Base-by-base conservation (phyloP, 2,888 invertebrate species). In the Oscheius myriophilus region DNA sequence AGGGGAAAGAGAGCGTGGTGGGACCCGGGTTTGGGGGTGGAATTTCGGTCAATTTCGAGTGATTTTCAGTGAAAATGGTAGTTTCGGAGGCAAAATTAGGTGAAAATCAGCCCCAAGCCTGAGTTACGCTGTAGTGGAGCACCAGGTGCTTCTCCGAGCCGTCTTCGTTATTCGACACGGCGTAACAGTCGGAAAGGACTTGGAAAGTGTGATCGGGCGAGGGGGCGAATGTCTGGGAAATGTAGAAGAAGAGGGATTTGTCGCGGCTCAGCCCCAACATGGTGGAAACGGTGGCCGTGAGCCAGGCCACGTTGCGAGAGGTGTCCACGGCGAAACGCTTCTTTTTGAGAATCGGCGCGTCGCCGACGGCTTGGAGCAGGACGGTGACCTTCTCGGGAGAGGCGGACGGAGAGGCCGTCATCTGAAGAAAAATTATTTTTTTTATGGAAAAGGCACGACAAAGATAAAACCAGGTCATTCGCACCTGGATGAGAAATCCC, bases 121-220 rank as follows among this genome's bases (percentile, higher is more conserved):
- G 74, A 26, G 76, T 77, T n/a, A 72, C 75, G 63, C 76, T 76
- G 67, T 80, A 80, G 55, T 80, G 75, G 11, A 80, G 62, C 6
- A 75, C 71, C 11, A 80, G 53, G n/a, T 73, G 52, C 9, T 63
- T 65, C 4, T 78, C 64, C n/a, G 33, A 58, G 12, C 49, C 49
- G 2, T 68, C 69, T n/a, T 69, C 70, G 12, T 39, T 62, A 45
- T 53, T 53, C 51, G 63, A 67, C 2, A 71, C 64, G 16, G 69
- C 58, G 39, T 72, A 76, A 33, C 76, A 76, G 12, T 71, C 63
- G 7, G 51, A 45, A 33, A 74, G 65, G 14, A 75, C 70, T 55
- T 76, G 71, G 25, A 79, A 70, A 23, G 78, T 77, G 55, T 77
- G 76, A 45, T 78, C 80, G 2, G 76, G 78, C 14, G 80, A 80